Base-by-base conservation (phyloP, 2,797 vertebrate species). In the Sebastes nivosus region DNA sequence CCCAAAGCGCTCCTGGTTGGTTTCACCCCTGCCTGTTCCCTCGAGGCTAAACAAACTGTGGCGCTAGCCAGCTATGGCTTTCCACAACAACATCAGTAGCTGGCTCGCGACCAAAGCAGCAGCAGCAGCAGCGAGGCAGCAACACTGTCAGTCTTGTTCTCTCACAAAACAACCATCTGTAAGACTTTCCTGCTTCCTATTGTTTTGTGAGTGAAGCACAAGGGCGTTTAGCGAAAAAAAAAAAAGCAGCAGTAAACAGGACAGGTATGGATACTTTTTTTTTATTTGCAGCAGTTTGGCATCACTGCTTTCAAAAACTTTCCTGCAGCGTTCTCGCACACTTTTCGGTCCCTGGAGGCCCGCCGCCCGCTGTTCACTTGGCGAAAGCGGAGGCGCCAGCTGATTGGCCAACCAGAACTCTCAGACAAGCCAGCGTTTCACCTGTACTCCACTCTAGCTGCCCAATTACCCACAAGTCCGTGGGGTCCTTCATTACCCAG, bases 381-480 rank as follows among this genome's bases (percentile, higher is more conserved):
- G 84, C 88, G 80, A 67, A 88, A 93, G 86, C 73, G 67, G 67
- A 22, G 90, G 84, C 46, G 27, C 81, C 88, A 87, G 87, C 93
- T 93, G 94, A 95, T 94, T 95, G 95, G 93, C 90, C 95, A 89
- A 94, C 84, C 94, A 92, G 94, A 95, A 94, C 92, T 76, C 81
- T 90, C 88, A 87, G 89, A 94, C 92, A 87, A 79, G 85, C 76
- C 76, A 7, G 88, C 73, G 73, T 88, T 95, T 38, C 93, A 96
- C 95, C 95, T 95, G 95, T 84, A 84, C 91, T 94, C 89, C 86
- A 80, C 89, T 94, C 88, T 77, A 80, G 89, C 93, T 92, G 92
- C 93, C 94, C 95, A 96, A 95, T 95, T 96, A 96, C 93, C 93
- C 89, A 89, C 77, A 91, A 88, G 88, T 93, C 95, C 79, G 75